phyloP scores from a whole-genome alignment of 2,888 invertebrate species.

The Pedicia rivosa region DNA sequence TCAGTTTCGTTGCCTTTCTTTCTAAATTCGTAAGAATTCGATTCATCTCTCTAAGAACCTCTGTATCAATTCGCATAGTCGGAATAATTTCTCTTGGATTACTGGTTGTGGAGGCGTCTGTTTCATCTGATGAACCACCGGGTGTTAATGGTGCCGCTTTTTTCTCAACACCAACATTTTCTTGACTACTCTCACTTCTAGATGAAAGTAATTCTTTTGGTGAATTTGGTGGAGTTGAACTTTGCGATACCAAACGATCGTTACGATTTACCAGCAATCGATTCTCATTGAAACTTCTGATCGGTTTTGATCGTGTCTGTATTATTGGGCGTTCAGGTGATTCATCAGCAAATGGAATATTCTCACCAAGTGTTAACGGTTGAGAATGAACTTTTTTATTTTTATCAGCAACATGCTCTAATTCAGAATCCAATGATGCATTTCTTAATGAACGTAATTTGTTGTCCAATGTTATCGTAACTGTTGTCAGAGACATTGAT shows the following conservation, averaged over 20 bases:
- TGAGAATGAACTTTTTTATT: no score
- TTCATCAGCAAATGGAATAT: constrained; percentile 57
- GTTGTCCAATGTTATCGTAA: constrained; percentile 73
- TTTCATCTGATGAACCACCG: constrained; percentile 7
- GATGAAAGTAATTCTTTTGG: constrained; percentile 15
- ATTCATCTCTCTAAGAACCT: constrained; percentile 10
- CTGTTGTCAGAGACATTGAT: constrained; percentile 66
- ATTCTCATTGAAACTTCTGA: no score
- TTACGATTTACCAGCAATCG: background rate
- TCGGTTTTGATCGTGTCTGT: constrained; percentile 9
- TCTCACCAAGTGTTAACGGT: constrained; percentile 34
- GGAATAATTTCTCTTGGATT: constrained; percentile 1
- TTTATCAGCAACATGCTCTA: constrained; percentile 34
- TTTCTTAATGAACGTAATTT: constrained; percentile 60
- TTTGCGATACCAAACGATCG: constrained; percentile 18
- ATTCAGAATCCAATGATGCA: constrained; percentile 45
- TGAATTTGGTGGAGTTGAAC: constrained; percentile 15
- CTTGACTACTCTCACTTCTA: background rate
- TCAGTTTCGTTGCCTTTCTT: constrained; percentile 11
- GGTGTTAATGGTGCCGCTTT: constrained; percentile 12
- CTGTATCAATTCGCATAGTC: constrained; percentile 5
- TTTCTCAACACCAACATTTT: constrained; percentile 6
- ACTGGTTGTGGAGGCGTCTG: constrained; percentile 10
- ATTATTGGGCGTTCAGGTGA: constrained; percentile 34
- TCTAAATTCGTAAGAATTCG: constrained; percentile 11